Conservation (phyloP, 2,113 vertebrate species). For the Chloropsis cyanopogon region DNA sequence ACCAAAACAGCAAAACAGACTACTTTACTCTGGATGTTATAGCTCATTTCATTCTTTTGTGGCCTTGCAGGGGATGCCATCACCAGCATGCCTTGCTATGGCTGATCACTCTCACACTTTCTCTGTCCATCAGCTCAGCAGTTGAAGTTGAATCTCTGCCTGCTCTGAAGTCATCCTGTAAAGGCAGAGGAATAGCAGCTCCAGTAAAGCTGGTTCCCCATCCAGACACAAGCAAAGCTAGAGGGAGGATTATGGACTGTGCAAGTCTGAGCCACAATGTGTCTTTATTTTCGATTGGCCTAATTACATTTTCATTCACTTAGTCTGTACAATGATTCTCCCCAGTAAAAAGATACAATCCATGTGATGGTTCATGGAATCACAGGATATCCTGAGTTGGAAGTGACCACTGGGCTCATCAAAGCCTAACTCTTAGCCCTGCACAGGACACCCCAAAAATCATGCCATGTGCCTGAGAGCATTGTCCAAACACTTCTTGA, state of each 20-base stretch:
- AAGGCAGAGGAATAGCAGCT: background rate
- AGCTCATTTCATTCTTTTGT: background rate
- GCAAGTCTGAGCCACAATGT: background rate
- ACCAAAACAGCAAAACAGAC: background rate
- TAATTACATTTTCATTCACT: background rate
- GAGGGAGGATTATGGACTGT: background rate
- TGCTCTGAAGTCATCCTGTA: background rate
- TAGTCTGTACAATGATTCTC: background rate
- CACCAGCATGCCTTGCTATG: background rate
- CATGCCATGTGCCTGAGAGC: accelerated
- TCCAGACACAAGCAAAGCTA: background rate
- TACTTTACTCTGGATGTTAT: background rate
- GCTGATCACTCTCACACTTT: background rate
- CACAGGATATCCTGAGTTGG: background rate
- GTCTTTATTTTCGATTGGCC: background rate
- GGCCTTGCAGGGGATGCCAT: background rate
- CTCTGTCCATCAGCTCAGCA: background rate
- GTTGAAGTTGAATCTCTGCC: background rate
- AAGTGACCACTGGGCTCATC: background rate
- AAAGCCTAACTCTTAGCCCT: background rate
- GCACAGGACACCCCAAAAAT: background rate
- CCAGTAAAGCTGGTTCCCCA: background rate
- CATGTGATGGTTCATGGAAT: background rate
- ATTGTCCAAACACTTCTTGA: background rate
- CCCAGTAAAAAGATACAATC: background rate